Conservation (phyloP, 2,888 invertebrate genomes). For the Drosophila phalerata region DNA sequence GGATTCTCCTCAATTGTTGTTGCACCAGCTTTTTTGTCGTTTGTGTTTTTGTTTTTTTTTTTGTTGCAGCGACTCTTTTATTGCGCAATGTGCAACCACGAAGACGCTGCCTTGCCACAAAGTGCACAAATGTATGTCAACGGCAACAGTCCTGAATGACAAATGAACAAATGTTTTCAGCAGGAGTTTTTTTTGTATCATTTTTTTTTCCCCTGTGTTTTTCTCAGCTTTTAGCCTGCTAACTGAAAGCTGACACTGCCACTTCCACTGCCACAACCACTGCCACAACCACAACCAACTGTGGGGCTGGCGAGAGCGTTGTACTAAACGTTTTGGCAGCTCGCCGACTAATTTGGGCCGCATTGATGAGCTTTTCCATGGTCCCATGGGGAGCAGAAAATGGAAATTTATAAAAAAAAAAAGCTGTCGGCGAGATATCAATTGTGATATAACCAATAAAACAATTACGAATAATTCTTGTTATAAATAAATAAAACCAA, state of each 20-base stretch:
- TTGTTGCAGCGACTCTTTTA: slow-evolving; percentile 52
- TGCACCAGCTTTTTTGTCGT: slow-evolving; percentile 22
- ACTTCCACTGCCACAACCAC: neutral
- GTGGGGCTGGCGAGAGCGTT: slow-evolving; percentile 48
- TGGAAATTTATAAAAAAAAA: slow-evolving; percentile 34
- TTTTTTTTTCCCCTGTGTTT: slow-evolving; percentile 1
- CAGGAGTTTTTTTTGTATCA: slow-evolving; percentile 30
- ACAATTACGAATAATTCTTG: neutral
- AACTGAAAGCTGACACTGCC: slow-evolving; percentile 9
- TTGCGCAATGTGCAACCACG: slow-evolving; percentile 70
- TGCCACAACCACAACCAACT: slow-evolving; percentile 4
- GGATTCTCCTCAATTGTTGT: slow-evolving; percentile 80
- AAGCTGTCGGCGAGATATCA: slow-evolving; percentile 19
- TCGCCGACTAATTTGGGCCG: slow-evolving; percentile 76
- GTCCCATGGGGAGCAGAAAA: slow-evolving; percentile 25
- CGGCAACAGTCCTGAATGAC: slow-evolving; percentile 82
- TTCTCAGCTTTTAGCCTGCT: slow-evolving; percentile 9
- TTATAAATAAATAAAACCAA: neutral
- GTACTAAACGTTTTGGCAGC: slow-evolving; percentile 80
- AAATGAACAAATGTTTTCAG: slow-evolving; percentile 82
- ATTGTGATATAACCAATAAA: slow-evolving; percentile 13
- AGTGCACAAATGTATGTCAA: slow-evolving; percentile 84
- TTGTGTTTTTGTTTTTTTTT: neutral
- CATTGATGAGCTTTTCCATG: slow-evolving; percentile 37
- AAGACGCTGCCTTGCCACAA: slow-evolving; percentile 57